phyloP scores from a whole-genome alignment of 2,113 vertebrate species.

The Eulemur rufifrons region DNA sequence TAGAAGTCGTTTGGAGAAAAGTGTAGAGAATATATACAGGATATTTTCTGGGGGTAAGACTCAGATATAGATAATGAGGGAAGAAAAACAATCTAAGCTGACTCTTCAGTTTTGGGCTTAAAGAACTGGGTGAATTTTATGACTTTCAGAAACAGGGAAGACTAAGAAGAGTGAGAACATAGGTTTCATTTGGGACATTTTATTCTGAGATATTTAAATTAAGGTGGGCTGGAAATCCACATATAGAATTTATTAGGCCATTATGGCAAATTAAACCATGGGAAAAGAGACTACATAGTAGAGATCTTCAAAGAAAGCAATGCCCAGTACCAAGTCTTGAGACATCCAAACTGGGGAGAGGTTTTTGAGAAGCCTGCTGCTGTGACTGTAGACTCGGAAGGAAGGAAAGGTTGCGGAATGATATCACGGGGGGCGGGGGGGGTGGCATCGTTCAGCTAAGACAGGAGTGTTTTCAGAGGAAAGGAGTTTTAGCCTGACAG shows the following conservation, averaged over 20 bases:
- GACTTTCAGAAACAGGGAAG: background rate
- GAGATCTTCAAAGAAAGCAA: background rate
- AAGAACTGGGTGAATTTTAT: background rate
- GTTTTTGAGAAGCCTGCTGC: rapidly evolving
- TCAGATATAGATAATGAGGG: background rate
- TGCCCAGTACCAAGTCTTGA: background rate
- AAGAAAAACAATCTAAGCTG: background rate
- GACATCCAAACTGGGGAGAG: too few species aligned
- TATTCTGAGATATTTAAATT: background rate
- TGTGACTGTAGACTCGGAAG: background rate
- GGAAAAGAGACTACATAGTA: background rate
- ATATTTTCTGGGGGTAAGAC: background rate
- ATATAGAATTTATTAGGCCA: background rate
- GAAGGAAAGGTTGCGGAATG: background rate
- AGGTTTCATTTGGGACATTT: background rate
- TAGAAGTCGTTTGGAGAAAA: background rate
- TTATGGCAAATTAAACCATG: background rate
- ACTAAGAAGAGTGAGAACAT: rapidly evolving
- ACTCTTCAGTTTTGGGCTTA: too few species aligned
- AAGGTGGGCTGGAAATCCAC: background rate
- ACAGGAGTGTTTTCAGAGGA: background rate
- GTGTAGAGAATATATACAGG: background rate
- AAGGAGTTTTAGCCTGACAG: background rate
- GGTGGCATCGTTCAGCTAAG: background rate
- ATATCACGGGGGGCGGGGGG: background rate